These are phyloP conservation scores for Albula glossodonta DNA, from an alignment of 2,113 vertebrate genomes.

Conservation along the genomic window DNA sequence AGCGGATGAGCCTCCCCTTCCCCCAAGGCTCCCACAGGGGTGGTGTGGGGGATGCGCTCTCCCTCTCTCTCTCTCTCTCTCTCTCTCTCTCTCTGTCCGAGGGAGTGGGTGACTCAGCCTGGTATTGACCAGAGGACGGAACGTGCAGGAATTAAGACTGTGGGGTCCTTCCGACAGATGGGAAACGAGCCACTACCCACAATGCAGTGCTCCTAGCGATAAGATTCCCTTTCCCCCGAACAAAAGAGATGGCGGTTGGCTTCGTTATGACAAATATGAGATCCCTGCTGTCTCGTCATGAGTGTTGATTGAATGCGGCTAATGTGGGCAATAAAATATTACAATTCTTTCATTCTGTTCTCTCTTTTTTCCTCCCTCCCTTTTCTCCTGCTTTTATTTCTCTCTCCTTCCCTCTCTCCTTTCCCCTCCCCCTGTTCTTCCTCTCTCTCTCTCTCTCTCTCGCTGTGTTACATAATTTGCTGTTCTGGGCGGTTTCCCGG, in stretches of 20 bases:
- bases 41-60: no score
- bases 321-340: no score
- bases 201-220: neutral
- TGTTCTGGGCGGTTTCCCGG: neutral
- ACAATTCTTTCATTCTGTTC: no score
- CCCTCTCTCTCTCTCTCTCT: no score
- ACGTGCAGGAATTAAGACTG: neutral
- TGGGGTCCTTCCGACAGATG: neutral
- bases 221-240: neutral
- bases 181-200: neutral
- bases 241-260: neutral
- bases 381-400: no score
- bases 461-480: constrained; percentile 17
- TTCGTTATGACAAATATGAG: neutral
- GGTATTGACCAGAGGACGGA: neutral
- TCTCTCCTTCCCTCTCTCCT: no score
- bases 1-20: neutral
- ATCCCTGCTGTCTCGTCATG: no score
- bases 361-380: no score
- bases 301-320: neutral
- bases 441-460: constrained; percentile 21
- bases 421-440: neutral
- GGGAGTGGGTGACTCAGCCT: neutral
- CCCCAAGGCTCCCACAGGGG: neutral
- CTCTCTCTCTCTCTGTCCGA: neutral